These are phyloP conservation scores for Sinohyriopsis cumingii DNA, from an alignment of 2,888 invertebrate genomes.

Conservation along the genomic window DNA sequence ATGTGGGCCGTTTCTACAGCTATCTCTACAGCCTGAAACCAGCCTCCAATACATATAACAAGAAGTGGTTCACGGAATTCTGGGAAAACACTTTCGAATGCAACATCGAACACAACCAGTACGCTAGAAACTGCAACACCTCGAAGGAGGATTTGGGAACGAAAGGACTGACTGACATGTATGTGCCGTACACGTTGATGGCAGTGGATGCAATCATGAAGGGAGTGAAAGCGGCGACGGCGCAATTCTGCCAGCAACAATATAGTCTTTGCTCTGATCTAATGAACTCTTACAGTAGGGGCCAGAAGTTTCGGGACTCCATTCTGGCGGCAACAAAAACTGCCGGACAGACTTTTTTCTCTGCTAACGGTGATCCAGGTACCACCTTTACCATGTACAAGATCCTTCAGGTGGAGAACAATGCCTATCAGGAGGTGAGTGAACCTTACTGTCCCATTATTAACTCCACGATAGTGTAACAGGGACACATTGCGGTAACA, in stretches of 20 bases:
- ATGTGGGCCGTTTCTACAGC: constrained; percentile 31
- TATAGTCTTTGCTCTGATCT: constrained; percentile 39
- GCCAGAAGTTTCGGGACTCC: neutral
- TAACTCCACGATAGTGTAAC: no score
- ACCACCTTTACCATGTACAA: constrained; percentile 24
- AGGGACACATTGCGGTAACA: no score
- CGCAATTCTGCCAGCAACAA: constrained; percentile 7
- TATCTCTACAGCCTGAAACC: constrained; percentile 35
- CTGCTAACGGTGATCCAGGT: constrained; percentile 28
- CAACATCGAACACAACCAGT: constrained; percentile 12
- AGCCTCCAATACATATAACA: constrained; percentile 26
- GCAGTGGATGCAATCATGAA: constrained; percentile 55
- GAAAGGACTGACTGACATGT: constrained; percentile 19
- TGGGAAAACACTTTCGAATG: constrained; percentile 51
- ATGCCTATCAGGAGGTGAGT: constrained; percentile 22
- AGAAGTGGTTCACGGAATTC: constrained; percentile 33
- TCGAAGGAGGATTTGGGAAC: constrained; percentile 9
- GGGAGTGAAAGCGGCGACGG: constrained; percentile 40
- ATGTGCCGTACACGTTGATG: constrained; percentile 53
- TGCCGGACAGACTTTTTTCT: constrained; percentile 18
- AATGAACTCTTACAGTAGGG: constrained; percentile 23
- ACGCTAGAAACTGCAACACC: constrained; percentile 19
- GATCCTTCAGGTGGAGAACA: constrained; percentile 23
- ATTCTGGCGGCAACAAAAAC: constrained; percentile 11
- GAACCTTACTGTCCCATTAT: neutral